Evolutionary conservation across 2,113 vertebrate genomes (phyloP).

Genomic region (Takifugu bimaculatus): DNA sequence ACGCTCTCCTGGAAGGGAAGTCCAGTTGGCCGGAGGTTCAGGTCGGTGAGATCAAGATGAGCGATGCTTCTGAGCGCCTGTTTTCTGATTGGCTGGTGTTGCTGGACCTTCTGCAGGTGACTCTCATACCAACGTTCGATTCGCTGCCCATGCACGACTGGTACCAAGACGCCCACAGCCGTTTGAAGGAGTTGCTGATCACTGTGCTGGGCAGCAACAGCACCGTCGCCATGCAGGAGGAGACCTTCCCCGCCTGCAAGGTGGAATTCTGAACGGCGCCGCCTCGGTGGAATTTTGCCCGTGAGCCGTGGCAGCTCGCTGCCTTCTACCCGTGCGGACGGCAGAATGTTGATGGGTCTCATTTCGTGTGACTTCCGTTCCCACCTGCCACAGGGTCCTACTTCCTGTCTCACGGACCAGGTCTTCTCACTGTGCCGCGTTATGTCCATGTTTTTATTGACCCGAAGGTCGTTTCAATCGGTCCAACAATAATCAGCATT

Average conservation of each 20-base stretch:
- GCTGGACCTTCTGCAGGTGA: conserved; percentile 74
- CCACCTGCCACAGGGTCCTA: background rate
- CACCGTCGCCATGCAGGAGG: conserved; percentile 94
- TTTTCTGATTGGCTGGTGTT: conserved; percentile 15
- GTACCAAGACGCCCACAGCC: conserved; percentile 86
- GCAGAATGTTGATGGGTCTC: background rate
- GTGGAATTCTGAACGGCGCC: conserved; percentile 84
- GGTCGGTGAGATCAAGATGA: conserved; percentile 61
- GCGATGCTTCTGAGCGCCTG: background rate
- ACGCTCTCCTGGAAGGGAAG: conserved; percentile 83
- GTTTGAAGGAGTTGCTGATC: conserved; percentile 80
- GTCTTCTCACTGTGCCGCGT: no score
- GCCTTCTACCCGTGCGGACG: background rate
- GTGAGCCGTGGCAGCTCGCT: background rate
- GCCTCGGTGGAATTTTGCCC: no score
- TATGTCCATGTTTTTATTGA: no score
- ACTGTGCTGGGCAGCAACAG: conserved; percentile 91
- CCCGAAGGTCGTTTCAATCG: background rate
- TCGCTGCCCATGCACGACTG: conserved; percentile 86
- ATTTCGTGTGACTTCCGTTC: no score
- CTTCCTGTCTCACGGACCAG: no score
- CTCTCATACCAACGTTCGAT: conserved; percentile 91
- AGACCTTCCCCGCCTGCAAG: conserved; percentile 94
- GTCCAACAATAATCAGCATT: background rate
- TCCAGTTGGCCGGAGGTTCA: conserved; percentile 79